Base-by-base conservation (phyloP, 2,888 invertebrate species). In the Eugnorisma glareosa region DNA sequence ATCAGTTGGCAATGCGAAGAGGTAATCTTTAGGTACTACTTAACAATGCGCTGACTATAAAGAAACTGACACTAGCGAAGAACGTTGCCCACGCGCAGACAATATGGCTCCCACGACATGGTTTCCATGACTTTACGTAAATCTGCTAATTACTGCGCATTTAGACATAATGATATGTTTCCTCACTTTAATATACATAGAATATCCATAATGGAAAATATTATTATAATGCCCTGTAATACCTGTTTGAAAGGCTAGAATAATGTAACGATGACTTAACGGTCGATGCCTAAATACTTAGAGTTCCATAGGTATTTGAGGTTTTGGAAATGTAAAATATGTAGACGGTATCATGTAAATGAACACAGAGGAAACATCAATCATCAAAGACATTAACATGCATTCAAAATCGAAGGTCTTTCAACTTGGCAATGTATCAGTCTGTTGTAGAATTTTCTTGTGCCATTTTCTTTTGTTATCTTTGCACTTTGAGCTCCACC, bases 81-180 rank as follows among this genome's bases (percentile, higher is more conserved):
- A 84, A 73, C 82, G 59, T 82, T 81, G 84, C 81, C 83, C 73
- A 86, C 81, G 81, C 88, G 81, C 79, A 91, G 88, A 95, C 95
- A 96, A 95, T 95, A 92, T 91, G 89, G 77, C 91, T 96, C 96
- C 92, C 96, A 96, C 96, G 96, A 86, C 95, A 96, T 88, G 88
- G 94, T 96, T 96, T 95, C 95, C 96, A 96, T 92, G 94, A 88
- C 83, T 95, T 96, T 95, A 94, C 95, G 95, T 95, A 96, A 96
- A 96, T 83, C 91, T 84, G 87, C 92, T 95, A 95, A 95, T 95
- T 94, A 94, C 91, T 85, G 88, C 90, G 89, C 91, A 89, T 93
- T 94, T 92, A 91, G 91, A 90, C 91, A 92, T 92, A 93, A 94
- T 93, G 91, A 91, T 91, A 90, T 89, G 90, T 93, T 94, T 93